phyloP scores from a whole-genome alignment of 1,140 invertebrate species.

The Anoplophora glabripennis region DNA sequence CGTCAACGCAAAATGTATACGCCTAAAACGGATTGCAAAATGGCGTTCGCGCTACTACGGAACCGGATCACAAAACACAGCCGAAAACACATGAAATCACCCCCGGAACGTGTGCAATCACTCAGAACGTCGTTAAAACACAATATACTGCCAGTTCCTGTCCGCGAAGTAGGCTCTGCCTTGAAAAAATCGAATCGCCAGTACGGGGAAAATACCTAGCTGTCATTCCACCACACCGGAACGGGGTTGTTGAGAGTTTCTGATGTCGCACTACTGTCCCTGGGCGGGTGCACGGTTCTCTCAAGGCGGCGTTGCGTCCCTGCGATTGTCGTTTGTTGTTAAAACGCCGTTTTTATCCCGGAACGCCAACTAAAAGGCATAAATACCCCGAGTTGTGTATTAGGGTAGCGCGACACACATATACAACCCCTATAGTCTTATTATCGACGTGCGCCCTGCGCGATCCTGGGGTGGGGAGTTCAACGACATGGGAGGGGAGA shows the following conservation, averaged over 20 bases:
- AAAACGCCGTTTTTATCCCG: slow-evolving; percentile 5
- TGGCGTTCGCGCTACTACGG: slow-evolving; percentile 20
- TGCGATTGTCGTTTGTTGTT: neutral
- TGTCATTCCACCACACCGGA: neutral
- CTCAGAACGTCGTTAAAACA: neutral
- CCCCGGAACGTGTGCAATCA: neutral
- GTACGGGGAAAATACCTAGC: neutral
- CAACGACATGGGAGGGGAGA: slow-evolving; percentile 26
- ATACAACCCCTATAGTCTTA: slow-evolving; percentile 21
- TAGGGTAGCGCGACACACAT: slow-evolving; percentile 31
- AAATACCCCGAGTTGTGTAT: slow-evolving; percentile 27
- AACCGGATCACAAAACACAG: slow-evolving; percentile 13
- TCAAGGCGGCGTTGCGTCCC: neutral
- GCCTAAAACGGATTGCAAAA: slow-evolving; percentile 32
- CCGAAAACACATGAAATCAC: neutral
- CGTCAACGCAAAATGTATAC: slow-evolving; percentile 24
- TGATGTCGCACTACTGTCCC: neutral
- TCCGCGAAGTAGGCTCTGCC: neutral
- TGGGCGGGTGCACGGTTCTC: neutral
- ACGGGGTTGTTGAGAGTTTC: neutral
- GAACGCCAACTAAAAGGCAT: slow-evolving; percentile 19
- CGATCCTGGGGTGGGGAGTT: slow-evolving; percentile 27
- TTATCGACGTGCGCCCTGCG: slow-evolving; percentile 31
- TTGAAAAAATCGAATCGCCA: neutral
- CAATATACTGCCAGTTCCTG: too few relatives aligned